A percentile compares a stretch with the other conserved stretches of the same genome.
phyloP scores from a whole-genome alignment of 2,888 invertebrate genomes.

The Melanchra persicariae region DNA sequence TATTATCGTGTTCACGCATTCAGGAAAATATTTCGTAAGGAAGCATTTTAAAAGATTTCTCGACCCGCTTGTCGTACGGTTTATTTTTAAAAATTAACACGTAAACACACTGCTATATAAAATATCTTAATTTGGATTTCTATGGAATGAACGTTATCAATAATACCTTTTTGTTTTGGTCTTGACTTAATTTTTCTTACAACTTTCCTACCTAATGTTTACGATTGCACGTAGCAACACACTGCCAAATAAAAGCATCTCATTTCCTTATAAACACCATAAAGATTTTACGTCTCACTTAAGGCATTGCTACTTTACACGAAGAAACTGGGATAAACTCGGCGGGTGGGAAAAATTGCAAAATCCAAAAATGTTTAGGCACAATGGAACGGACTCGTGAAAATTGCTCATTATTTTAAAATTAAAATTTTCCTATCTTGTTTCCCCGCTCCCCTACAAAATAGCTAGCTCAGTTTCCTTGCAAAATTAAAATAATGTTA shows the following conservation, averaged over 20 bases:
- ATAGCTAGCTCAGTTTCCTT: conserved; percentile 73
- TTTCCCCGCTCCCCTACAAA: conserved; percentile 72
- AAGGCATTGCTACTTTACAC: conserved; percentile 67
- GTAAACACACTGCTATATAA: neutral
- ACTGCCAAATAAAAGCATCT: conserved; percentile 70
- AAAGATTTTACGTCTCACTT: conserved; percentile 74
- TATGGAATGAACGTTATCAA: neutral
- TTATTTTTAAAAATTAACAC: conserved; percentile 36
- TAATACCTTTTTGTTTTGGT: neutral
- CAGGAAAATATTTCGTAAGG: conserved; percentile 73
- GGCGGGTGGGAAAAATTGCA: conserved; percentile 62
- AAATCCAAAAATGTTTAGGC: conserved; percentile 67
- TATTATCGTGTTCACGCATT: conserved; percentile 83
- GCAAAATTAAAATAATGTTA: conserved; percentile 76
- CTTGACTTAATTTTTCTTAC: neutral
- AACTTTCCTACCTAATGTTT: neutral
- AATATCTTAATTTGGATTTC: conserved; percentile 3
- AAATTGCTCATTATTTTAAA: conserved; percentile 77
- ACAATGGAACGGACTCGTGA: conserved; percentile 70
- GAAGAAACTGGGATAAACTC: conserved; percentile 60
- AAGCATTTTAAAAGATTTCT: conserved; percentile 70
- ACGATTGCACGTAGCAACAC: conserved; percentile 36
- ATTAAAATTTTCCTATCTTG: conserved; percentile 76
- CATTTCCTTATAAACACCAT: conserved; percentile 75
- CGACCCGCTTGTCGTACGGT: conserved; percentile 47